Evolutionary conservation across 2,797 vertebrate species (phyloP).

Genomic region (Betta splendens): DNA sequence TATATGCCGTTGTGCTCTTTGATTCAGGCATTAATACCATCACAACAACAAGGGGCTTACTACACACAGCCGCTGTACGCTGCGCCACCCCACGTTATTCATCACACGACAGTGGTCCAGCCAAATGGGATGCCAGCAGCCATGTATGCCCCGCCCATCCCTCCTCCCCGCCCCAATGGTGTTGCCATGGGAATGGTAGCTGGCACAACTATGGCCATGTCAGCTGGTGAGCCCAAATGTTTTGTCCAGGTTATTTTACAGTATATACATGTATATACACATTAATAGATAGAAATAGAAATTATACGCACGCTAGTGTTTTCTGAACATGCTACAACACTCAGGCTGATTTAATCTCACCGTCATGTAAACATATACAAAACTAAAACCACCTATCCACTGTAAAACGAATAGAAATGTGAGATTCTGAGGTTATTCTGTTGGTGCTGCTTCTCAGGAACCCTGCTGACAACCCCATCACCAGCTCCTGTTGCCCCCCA

Average conservation of each 20-base stretch:
- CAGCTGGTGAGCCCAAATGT: conserved; percentile 84
- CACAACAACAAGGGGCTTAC: conserved; percentile 92
- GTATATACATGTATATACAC: too few relatives aligned
- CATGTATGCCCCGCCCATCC: conserved; percentile 91
- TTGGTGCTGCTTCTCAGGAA: conserved; percentile 82
- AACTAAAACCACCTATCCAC: too few relatives aligned
- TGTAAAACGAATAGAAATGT: background rate
- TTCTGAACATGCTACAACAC: too few relatives aligned
- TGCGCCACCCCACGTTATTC: conserved; percentile 96
- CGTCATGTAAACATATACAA: too few relatives aligned
- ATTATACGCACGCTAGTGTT: too few relatives aligned
- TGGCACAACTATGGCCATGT: conserved; percentile 99
- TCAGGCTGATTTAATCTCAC: too few relatives aligned
- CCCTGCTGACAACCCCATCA: conserved; percentile 95
- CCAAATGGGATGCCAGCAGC: conserved; percentile 97
- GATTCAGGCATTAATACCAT: conserved; percentile 63
- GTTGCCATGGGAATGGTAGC: conserved; percentile 98
- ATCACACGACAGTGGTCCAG: conserved; percentile 99
- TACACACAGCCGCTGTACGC: conserved; percentile 98
- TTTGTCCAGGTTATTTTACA: background rate
- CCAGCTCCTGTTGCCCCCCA: conserved; percentile 92
- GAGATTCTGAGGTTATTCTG: background rate
- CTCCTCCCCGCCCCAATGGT: conserved; percentile 84
- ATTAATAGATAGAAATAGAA: too few relatives aligned
- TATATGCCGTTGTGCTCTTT: background rate